These are phyloP conservation scores for Hemiscyllium ocellatum DNA, from an alignment of 2,113 vertebrate genomes.

Conservation along the genomic window DNA sequence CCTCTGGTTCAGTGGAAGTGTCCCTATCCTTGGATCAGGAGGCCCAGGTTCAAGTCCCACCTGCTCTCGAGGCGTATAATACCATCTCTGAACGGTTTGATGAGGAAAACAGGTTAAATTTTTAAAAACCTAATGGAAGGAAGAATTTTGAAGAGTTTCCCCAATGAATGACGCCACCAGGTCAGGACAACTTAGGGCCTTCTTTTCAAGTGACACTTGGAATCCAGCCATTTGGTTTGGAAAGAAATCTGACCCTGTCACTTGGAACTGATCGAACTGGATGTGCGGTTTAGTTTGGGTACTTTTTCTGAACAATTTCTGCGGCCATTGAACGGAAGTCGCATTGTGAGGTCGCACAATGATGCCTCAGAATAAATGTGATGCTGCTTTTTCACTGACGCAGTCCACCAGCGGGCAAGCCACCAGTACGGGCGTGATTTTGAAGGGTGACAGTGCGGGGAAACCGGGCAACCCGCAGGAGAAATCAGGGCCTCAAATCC, in stretches of 20 bases:
- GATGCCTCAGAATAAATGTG: not conserved
- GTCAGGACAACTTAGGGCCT: not conserved
- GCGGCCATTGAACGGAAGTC: not conserved
- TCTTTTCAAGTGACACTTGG: not conserved
- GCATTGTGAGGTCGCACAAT: not conserved
- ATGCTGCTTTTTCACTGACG: not conserved
- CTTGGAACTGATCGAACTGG: not conserved
- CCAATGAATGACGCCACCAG: not conserved
- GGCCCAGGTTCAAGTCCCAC: too few species aligned
- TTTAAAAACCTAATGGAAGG: not conserved
- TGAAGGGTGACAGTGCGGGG: not conserved
- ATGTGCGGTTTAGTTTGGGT: not conserved
- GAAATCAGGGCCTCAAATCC: not conserved
- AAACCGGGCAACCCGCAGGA: not conserved
- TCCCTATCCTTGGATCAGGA: too few species aligned
- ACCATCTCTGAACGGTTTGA: too few species aligned
- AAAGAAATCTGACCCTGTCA: not conserved
- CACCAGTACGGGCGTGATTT: not conserved
- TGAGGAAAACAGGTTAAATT: too few species aligned
- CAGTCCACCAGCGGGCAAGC: not conserved
- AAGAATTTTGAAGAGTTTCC: not conserved
- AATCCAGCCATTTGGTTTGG: not conserved
- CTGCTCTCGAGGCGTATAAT: too few species aligned
- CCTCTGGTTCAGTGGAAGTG: too few species aligned
- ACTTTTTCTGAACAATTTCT: not conserved